phyloP scores from a whole-genome alignment of 2,888 invertebrate genomes.

The Argyresthia goedartella region DNA sequence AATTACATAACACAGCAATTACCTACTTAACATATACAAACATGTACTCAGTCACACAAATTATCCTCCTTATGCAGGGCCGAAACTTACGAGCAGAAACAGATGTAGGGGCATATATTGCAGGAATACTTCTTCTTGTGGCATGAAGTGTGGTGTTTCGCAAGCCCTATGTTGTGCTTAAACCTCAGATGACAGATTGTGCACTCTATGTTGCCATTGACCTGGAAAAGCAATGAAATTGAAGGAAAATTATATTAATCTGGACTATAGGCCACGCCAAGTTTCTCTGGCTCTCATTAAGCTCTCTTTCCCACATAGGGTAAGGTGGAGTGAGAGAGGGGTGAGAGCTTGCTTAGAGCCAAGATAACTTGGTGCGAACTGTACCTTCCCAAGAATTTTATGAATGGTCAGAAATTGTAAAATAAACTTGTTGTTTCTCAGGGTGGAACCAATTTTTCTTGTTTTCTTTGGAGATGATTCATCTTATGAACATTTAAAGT shows the following conservation, averaged over 20 bases:
- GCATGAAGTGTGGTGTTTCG: slow-evolving; percentile 19
- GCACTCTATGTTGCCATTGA: slow-evolving; percentile 19
- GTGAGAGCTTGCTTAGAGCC: too few relatives aligned
- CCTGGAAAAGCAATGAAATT: background rate
- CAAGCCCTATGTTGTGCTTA: slow-evolving; percentile 16
- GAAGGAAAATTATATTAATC: too few relatives aligned
- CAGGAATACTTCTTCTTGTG: slow-evolving; percentile 30
- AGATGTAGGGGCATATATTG: slow-evolving; percentile 26
- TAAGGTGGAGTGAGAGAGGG: too few relatives aligned
- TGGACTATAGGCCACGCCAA: too few relatives aligned
- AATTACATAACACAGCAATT: background rate
- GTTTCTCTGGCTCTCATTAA: too few relatives aligned
- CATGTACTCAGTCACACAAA: background rate
- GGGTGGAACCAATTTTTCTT: too few relatives aligned
- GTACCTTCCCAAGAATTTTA: too few relatives aligned
- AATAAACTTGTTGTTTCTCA: too few relatives aligned
- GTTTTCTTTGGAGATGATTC: too few relatives aligned
- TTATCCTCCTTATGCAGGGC: background rate
- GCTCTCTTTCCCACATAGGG: too few relatives aligned
- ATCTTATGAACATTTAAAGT: background rate
- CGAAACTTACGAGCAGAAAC: slow-evolving; percentile 30
- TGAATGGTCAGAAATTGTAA: too few relatives aligned
- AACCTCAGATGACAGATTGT: slow-evolving; percentile 25
- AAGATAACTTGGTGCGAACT: too few relatives aligned
- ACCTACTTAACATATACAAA: background rate